Base-by-base conservation (phyloP, 2,888 invertebrate species). In the Cerastis rubricosa region DNA sequence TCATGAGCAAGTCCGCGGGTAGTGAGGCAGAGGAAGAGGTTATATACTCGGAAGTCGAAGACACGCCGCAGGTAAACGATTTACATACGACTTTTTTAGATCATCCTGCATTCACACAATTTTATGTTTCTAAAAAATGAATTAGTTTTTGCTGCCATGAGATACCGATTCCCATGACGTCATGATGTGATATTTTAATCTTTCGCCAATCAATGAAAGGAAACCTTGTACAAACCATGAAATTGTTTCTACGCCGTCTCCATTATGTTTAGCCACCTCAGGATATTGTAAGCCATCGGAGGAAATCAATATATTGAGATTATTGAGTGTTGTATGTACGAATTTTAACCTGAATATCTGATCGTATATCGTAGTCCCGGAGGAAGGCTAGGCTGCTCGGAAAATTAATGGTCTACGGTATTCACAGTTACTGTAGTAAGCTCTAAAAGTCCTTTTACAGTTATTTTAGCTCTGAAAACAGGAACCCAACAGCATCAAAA, bases 11-110 rank as follows among this genome's bases (percentile, higher is more conserved):
- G 49, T 77, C 86, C 49, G 61, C 84, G 54, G 68, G 71, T 29
- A 76, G 74, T 51, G 69, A 74, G 11, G 57, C 69, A 7, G 89
- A 89, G 19, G 93, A 94, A 22, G 95, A 96, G 78, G 94, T 89
- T 74, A 95, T 96, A 75, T 96, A 96, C 87, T 93, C 94, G 1
- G 96, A 96, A 90, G 94, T 95, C 22, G 95, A 94, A 61, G 94
- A 95, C 66, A 80, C 85, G 78, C 89, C 93, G 57, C 94, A 95
- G 96, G 96, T 96, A 95, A 93, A 77, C 77, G 78, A 74, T 82
- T 78, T 73, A 67, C 70, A 61, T 47, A 69, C 40, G 76, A 25
- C 9, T 45, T 61, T 35, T 49, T 51, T 22, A 4, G 17, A 80
- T 80, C 73, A 17, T 59, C 1, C 29, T 54, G 54, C n/a, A 25